A percentile compares a stretch with the other conserved stretches of the same genome.
These are phyloP conservation scores for Anas capensis DNA, from an alignment of 2,797 vertebrate genomes.

Conservation along the genomic window DNA sequence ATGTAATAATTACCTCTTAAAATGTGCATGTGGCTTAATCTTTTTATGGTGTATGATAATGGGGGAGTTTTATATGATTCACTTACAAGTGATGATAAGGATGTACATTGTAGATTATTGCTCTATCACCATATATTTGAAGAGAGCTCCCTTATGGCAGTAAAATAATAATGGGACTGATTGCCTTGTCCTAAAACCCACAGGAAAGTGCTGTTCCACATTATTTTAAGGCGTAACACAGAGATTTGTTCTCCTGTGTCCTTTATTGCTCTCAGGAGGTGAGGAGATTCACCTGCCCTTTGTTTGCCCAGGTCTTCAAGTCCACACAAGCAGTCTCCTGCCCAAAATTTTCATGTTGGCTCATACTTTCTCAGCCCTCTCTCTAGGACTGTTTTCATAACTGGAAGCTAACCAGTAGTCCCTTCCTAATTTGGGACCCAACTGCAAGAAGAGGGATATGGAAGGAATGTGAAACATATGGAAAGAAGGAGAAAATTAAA, in stretches of 20 bases:
- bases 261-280: background rate
- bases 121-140: conserved; percentile 26
- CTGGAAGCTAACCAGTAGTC: background rate
- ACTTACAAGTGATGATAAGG: conserved; percentile 20
- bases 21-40: conserved; percentile 26
- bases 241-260: background rate
- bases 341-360: background rate
- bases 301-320: background rate
- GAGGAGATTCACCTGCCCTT: background rate
- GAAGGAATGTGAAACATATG: background rate
- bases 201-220: background rate
- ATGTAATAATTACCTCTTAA: conserved; percentile 50
- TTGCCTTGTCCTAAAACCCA: background rate
- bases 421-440: background rate
- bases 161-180: conserved; percentile 31
- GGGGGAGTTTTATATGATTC: conserved; percentile 42
- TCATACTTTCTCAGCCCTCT: background rate
- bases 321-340: background rate
- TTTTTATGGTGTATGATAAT: conserved; percentile 32
- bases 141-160: conserved; percentile 19
- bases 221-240: background rate
- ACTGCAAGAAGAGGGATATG: background rate
- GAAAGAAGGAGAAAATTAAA: background rate
- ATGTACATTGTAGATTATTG: conserved; percentile 30
- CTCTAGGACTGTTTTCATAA: background rate